Evolutionary conservation across 2,888 invertebrate species (phyloP).

Genomic region (Drosophila glabriapex): DNA sequence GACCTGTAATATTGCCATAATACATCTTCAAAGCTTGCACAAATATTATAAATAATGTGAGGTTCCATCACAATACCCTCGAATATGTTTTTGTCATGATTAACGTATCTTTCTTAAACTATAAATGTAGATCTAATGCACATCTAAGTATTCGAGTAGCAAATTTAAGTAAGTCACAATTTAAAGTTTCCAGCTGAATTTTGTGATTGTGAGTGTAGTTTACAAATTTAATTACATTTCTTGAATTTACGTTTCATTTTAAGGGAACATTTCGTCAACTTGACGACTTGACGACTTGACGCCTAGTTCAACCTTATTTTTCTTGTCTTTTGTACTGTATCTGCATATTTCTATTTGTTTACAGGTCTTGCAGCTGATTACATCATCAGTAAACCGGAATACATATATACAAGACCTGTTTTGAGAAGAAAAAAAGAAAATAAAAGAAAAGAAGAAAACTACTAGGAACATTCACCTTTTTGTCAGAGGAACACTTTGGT

Average conservation of each 20-base stretch:
- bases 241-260: neutral
- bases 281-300: neutral
- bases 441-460: neutral
- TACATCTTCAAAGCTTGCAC: neutral
- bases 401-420: neutral
- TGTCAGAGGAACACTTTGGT: neutral
- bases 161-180: neutral
- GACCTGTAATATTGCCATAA: neutral
- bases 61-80: neutral
- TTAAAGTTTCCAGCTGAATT: neutral
- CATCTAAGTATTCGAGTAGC: neutral
- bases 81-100: neutral
- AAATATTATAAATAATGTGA: neutral
- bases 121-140: neutral
- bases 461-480: neutral
- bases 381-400: neutral
- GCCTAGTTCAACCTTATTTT: neutral
- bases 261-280: neutral
- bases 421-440: neutral
- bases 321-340: neutral
- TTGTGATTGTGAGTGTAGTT: neutral
- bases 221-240: neutral
- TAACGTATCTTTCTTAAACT: neutral
- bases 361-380: conserved; percentile 12
- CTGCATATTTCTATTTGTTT: neutral